phyloP scores from a whole-genome alignment of 1,140 invertebrate species.

The fruit fly (Drosophila melanogaster) region DNA sequence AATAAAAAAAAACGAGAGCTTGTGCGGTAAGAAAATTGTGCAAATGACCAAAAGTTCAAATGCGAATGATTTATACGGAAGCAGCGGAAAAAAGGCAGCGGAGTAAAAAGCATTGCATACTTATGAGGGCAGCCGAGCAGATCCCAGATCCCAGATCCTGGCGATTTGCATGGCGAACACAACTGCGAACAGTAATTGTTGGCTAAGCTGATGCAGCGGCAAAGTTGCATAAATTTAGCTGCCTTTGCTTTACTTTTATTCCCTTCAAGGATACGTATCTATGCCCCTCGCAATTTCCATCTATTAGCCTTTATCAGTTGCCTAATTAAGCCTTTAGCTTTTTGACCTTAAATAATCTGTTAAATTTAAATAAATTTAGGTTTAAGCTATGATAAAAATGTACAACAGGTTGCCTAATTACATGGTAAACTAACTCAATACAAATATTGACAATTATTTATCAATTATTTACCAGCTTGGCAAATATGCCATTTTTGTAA shows the following conservation, averaged over 20 bases:
- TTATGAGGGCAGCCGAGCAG: slow-evolving; percentile 33
- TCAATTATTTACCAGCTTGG: too few species aligned
- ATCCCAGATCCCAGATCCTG: slow-evolving; percentile 7
- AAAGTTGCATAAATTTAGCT: slow-evolving; percentile 19
- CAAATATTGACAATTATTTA: too few species aligned
- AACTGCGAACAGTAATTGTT: slow-evolving; percentile 23
- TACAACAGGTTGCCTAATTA: too few species aligned
- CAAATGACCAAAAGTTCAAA: slow-evolving; percentile 66
- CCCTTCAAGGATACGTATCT: not conserved
- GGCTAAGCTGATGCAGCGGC: slow-evolving; percentile 19
- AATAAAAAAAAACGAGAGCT: not conserved
- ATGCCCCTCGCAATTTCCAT: not conserved
- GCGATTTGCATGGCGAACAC: slow-evolving; percentile 43
- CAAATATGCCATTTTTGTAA: too few species aligned
- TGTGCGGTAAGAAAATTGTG: slow-evolving; percentile 42
- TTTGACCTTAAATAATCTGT: too few species aligned
- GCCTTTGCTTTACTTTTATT: not conserved
- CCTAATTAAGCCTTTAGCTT: not conserved
- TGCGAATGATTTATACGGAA: slow-evolving; percentile 61
- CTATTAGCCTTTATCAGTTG: slow-evolving; percentile 7
- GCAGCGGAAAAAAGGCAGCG: slow-evolving; percentile 2
- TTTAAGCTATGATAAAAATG: too few species aligned
- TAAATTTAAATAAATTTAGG: too few species aligned
- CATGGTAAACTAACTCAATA: too few species aligned
- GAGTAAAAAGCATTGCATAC: slow-evolving; percentile 40